phyloP scores from a whole-genome alignment of 1,140 invertebrate species.

The Cecropterus lyciades region DNA sequence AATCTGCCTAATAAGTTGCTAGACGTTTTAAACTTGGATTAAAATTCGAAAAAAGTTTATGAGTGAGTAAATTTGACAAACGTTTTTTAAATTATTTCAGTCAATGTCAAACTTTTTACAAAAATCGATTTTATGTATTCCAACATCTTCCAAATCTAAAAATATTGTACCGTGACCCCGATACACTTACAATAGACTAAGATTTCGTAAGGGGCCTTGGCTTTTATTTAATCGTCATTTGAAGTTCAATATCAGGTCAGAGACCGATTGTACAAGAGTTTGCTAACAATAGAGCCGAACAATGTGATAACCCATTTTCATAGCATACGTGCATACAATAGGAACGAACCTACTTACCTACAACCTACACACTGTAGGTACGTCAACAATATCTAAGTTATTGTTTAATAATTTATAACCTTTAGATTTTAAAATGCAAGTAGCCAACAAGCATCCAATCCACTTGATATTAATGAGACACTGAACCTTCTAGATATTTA shows the following conservation, averaged over 20 bases:
- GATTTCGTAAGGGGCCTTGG: constrained; percentile 52
- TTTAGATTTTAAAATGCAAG: no score
- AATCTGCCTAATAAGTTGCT: no score
- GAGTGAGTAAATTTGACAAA: neutral
- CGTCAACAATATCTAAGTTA: no score
- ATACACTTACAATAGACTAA: constrained; percentile 37
- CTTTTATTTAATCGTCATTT: constrained; percentile 44
- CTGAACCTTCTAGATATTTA: no score
- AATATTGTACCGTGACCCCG: constrained; percentile 52
- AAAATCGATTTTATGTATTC: constrained; percentile 32
- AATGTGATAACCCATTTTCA: constrained; percentile 17
- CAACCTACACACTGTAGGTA: no score
- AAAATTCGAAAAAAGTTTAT: no score
- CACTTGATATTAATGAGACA: no score
- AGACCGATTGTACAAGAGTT: constrained; percentile 25
- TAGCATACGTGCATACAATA: constrained; percentile 1
- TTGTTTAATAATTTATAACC: no score
- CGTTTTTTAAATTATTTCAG: neutral
- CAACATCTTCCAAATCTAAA: constrained; percentile 36
- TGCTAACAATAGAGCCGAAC: constrained; percentile 16
- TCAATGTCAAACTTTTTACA: constrained; percentile 29
- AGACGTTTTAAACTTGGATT: no score
- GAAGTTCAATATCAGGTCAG: constrained; percentile 66
- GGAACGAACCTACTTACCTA: neutral
- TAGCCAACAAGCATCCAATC: no score